Base-by-base conservation (phyloP, 2,888 invertebrate species). In the Rhagophthalmus giganteus region DNA sequence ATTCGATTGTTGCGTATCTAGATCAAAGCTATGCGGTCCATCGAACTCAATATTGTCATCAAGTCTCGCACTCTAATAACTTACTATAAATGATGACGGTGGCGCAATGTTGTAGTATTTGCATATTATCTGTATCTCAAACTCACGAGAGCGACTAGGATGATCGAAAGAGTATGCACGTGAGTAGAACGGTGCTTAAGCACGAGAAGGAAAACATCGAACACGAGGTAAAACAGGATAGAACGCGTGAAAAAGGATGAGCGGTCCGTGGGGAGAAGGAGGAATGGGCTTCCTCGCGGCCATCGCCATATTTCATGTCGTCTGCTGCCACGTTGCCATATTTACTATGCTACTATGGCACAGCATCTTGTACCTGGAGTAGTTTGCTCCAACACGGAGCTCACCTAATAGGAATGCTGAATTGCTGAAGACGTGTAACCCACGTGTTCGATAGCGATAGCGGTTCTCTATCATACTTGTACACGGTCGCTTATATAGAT, bases 261-360 rank as follows among this genome's bases (percentile, higher is more conserved):
- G 46, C 41, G 55, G 58, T 60, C 63, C 57, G 64, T 59, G 55
- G 66, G 64, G 55, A 64, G 62, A 63, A 60, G 61, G 65, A 66
- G 67, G 68, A 69, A 68, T 66, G 69, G 69, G 69, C 69, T 69
- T 68, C 68, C 71, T 71, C 59, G 69, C 69, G 71, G 71, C 71
- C 71, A 70, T 69, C 68, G 67, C 68, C 68, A 70, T 71, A 70
- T 69, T 69, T 71, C 68, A 69, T 70, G 71, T 70, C 70, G 69
- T 70, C 69, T 69, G 61, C 67, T 57, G 65, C 68, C 54, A 55
- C 55, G 69, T 70, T 71, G 69, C 70, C 71, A 68, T 59, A 54
- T 66, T 53, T 45, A 42, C 53, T 31, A 54, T 49, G 61, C 65
- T 66, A 66, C 65, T 61, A 33, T 39, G 33, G 39, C 27, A 26